Base-by-base conservation (phyloP, 2,113 vertebrate genomes). In the Todiramphus saurophagus region DNA sequence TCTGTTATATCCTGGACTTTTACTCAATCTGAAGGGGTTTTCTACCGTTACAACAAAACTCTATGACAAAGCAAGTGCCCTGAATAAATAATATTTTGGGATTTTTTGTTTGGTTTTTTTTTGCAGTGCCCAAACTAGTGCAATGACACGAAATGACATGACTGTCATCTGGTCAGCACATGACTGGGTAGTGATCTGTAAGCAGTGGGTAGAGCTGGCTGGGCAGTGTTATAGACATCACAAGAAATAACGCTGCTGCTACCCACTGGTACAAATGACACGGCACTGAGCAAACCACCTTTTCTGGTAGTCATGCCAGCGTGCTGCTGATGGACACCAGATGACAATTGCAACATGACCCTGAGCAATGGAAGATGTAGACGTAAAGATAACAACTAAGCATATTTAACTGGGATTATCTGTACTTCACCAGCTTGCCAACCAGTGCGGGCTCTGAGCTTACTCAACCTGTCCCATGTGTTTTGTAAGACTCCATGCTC, bases 401-500 rank as follows among this genome's bases (percentile, higher is more conserved):
- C 46, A 85, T 89, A 37, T 88, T 95, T 90, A 92, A 73, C 83
- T 69, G 50, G 64, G 88, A 94, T 95, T 96, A 94, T 60, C 83
- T 94, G 90, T 87, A 89, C 92, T 96, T 73, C 76, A 88, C 51
- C 82, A 86, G 59, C 18, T 81, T 76, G 62, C 91, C 84, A 93
- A 33, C 13, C 63, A 62, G 58, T 0, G 28, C 59, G 85, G 44
- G 19, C 90, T 87, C 56, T 7, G 11, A 67, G 80, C 60, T 92
- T 60, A 87, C 83, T 89, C 76, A 94, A 7, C 28, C 62, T 79
- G 86, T 68, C 79, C 69, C 64, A 3, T 13, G 13, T 66, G 73
- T 86, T 93, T 85, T 93, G 85, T 67, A 92, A 97, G 94, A 74
- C 86, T 96, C 70, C 90, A 92, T 1, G 66, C 94, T 95, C 92